Percentiles rank a stretch among this genome's conserved stretches.
Conservation (phyloP, 2,113 vertebrate genomes). For the Sphyrna mokarran region DNA sequence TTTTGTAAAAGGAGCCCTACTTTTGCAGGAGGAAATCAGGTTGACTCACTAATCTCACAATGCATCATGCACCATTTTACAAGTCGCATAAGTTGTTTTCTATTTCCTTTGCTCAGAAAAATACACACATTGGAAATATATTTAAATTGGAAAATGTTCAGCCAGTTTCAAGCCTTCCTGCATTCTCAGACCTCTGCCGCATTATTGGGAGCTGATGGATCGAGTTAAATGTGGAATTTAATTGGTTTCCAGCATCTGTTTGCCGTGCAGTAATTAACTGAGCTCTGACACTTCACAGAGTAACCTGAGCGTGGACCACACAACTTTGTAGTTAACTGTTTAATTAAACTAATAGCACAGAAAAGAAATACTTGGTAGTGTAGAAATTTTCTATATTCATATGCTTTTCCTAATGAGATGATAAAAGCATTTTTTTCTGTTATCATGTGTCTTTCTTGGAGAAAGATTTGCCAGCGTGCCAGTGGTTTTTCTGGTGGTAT, state of each 20-base stretch:
- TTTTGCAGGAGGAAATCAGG: neutral
- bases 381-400: conserved; percentile 39
- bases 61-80: neutral
- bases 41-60: too few relatives aligned
- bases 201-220: neutral
- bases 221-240: conserved; percentile 7
- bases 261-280: neutral
- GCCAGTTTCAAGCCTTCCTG: neutral
- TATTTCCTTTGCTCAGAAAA: neutral
- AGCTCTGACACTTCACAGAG: conserved; percentile 15
- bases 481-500: conserved; percentile 45
- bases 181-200: neutral
- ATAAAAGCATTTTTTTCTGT: conserved; percentile 41
- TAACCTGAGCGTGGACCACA: conserved; percentile 30
- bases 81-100: neutral
- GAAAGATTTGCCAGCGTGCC: conserved; percentile 43
- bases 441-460: conserved; percentile 40
- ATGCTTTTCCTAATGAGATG: conserved; percentile 40
- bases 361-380: conserved; percentile 38
- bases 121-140: neutral
- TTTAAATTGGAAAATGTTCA: neutral
- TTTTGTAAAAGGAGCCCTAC: neutral
- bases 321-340: conserved; percentile 39
- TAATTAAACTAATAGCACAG: conserved; percentile 31
- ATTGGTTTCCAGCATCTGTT: conserved; percentile 35